These are phyloP conservation scores for Patella vulgata DNA, from an alignment of 1,140 invertebrate genomes.

Conservation along the genomic window DNA sequence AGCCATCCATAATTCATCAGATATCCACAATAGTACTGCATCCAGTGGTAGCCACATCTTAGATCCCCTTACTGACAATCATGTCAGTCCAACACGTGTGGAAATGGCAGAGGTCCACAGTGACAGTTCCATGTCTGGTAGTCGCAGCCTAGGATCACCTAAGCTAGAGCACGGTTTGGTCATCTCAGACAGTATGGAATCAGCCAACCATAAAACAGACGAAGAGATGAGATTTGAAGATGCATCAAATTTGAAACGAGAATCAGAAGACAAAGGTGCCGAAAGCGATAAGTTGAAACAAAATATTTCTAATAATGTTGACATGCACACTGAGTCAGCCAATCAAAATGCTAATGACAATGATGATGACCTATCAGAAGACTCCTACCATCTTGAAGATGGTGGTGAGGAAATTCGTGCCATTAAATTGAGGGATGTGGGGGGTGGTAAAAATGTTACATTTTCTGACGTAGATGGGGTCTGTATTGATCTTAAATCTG, in stretches of 20 bases:
- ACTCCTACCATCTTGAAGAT: conserved; percentile 7
- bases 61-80: conserved; percentile 33
- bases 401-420: neutral
- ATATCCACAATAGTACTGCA: conserved; percentile 57
- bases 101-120: conserved; percentile 60
- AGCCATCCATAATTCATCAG: conserved; percentile 53
- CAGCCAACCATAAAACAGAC: conserved; percentile 6
- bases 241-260: conserved; percentile 30
- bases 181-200: conserved; percentile 5
- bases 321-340: conserved; percentile 48
- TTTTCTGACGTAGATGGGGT: conserved; percentile 3
- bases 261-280: conserved; percentile 33
- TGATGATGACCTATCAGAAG: conserved; percentile 37
- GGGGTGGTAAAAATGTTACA: too few species aligned
- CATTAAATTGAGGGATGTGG: too few species aligned
- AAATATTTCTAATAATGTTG: conserved; percentile 33
- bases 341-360: conserved; percentile 66
- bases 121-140: conserved; percentile 61
- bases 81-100: conserved; percentile 26
- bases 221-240: conserved; percentile 7
- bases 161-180: conserved; percentile 39
- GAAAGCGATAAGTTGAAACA: conserved; percentile 28
- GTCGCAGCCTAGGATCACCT: conserved; percentile 53
- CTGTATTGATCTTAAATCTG: conserved; percentile 23
- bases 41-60: conserved; percentile 64